Conservation (phyloP, 2,888 invertebrate species). For the Cephus runcator region DNA sequence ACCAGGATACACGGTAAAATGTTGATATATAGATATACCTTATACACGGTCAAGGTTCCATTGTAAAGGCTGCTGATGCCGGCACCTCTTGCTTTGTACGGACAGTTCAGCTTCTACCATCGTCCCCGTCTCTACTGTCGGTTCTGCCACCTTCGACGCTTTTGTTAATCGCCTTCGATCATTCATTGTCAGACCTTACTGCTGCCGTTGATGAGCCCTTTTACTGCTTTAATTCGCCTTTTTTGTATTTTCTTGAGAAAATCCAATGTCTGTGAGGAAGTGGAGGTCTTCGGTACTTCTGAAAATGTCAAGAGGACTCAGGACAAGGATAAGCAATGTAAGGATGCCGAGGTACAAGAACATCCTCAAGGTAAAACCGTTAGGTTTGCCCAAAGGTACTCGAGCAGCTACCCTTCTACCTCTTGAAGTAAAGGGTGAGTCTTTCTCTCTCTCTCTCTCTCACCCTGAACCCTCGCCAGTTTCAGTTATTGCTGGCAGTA, state of each 20-base stretch:
- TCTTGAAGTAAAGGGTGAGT: neutral
- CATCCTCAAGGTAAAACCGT: neutral
- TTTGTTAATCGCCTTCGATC: neutral
- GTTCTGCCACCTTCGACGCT: slow-evolving; percentile 8
- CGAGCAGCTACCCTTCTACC: neutral
- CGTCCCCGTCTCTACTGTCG: slow-evolving; percentile 14
- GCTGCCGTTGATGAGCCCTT: no score
- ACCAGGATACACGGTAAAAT: slow-evolving; percentile 27
- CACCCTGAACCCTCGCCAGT: slow-evolving; percentile 22
- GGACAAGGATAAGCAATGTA: no score
- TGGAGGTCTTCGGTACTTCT: no score
- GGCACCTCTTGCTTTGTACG: slow-evolving; percentile 10
- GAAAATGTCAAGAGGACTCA: neutral
- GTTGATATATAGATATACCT: slow-evolving; percentile 27
- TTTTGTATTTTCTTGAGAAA: no score
- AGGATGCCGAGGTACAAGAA: neutral
- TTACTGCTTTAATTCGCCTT: no score
- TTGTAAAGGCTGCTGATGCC: slow-evolving; percentile 27
- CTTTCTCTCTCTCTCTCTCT: neutral
- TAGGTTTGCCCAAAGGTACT: neutral
- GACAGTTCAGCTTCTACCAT: neutral
- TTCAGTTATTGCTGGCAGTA: slow-evolving; percentile 38
- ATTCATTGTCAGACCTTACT: no score
- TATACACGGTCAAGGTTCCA: slow-evolving; percentile 35
- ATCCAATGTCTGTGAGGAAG: no score